Percentiles rank a stretch among this genome's conserved stretches.
These are phyloP conservation scores for Cryptocephalus moraei DNA, from an alignment of 2,888 invertebrate genomes.

Conservation along the genomic window DNA sequence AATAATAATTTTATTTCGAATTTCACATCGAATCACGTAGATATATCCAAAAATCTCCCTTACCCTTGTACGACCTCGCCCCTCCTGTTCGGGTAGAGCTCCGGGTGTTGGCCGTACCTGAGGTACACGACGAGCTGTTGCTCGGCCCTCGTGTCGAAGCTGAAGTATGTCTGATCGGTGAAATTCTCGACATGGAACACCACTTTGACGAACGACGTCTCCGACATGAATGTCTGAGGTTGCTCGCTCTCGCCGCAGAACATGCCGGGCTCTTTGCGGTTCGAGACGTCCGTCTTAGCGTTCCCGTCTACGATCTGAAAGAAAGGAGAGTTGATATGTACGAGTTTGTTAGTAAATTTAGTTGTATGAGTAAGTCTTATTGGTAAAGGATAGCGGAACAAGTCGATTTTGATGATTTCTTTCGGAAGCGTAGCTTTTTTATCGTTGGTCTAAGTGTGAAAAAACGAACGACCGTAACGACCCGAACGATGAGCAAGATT, in stretches of 20 bases:
- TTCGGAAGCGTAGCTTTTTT: too few species aligned
- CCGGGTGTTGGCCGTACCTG: conserved; percentile 88
- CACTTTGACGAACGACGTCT: conserved; percentile 86
- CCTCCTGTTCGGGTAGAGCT: conserved; percentile 80
- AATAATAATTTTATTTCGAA: conserved; percentile 1
- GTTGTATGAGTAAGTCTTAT: too few species aligned
- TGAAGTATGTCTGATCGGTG: conserved; percentile 84
- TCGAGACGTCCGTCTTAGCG: conserved; percentile 79
- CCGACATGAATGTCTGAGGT: conserved; percentile 88
- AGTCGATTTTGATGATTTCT: too few species aligned
- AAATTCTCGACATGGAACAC: conserved; percentile 88
- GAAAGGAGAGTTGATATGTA: too few species aligned
- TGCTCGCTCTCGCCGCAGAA: conserved; percentile 92
- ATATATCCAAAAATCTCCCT: conserved; percentile 29
- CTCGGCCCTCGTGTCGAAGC: conserved; percentile 79
- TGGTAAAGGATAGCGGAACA: too few species aligned
- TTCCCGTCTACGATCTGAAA: conserved; percentile 81
- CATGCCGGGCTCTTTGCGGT: conserved; percentile 78
- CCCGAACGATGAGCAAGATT: too few species aligned
- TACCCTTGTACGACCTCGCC: conserved; percentile 82
- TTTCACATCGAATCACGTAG: background rate
- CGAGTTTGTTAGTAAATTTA: too few species aligned
- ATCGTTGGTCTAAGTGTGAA: too few species aligned
- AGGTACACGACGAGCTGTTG: conserved; percentile 85
- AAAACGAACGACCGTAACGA: too few species aligned